These are phyloP conservation scores for Hiodon tergisus DNA, from an alignment of 2,113 vertebrate species.

Conservation along the genomic window DNA sequence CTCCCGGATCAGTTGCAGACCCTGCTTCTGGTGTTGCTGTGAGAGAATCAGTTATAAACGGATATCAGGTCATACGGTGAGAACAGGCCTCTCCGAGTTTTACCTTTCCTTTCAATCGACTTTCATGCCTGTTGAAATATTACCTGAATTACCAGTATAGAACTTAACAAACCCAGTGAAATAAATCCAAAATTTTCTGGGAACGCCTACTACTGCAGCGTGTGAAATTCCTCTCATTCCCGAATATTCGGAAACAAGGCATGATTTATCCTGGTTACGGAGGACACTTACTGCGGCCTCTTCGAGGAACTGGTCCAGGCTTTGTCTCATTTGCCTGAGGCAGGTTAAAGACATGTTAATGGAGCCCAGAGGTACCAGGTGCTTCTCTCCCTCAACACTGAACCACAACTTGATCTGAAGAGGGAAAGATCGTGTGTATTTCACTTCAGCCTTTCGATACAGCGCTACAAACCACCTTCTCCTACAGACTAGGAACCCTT, in stretches of 20 bases:
- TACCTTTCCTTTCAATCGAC: neutral
- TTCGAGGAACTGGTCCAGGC: conserved; percentile 52
- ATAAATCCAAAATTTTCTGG: neutral
- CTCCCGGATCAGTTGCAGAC: conserved; percentile 52
- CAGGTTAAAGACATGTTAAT: conserved; percentile 45
- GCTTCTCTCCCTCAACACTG: conserved; percentile 57
- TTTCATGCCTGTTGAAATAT: neutral
- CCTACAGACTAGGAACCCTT: neutral
- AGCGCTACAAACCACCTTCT: neutral
- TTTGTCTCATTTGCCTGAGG: conserved; percentile 50
- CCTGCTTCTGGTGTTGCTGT: conserved; percentile 61
- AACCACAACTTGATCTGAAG: conserved; percentile 66
- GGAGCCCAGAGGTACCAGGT: conserved; percentile 51
- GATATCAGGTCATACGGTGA: neutral
- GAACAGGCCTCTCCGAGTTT: too few species aligned
- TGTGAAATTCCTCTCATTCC: neutral
- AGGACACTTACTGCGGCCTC: conserved; percentile 52
- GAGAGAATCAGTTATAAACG: conserved; percentile 6
- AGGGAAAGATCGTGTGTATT: neutral
- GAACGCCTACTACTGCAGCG: neutral
- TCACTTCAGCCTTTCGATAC: neutral
- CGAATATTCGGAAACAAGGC: neutral
- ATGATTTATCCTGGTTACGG: neutral
- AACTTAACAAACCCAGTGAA: too few species aligned
- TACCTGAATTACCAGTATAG: too few species aligned